Evolutionary conservation across 2,888 invertebrate genomes (phyloP).

Genomic region (Theretra japonica): DNA sequence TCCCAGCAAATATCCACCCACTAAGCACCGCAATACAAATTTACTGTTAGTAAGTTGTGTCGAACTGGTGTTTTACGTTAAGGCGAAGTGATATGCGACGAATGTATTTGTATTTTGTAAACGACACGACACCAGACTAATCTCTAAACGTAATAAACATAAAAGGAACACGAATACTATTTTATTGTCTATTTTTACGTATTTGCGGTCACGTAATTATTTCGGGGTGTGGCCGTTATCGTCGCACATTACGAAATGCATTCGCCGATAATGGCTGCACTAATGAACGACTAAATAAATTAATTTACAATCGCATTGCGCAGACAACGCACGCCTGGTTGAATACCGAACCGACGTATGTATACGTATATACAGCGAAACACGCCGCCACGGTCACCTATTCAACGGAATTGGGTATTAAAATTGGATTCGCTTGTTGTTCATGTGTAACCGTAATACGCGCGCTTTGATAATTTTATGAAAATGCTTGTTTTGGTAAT

Average conservation of each 20-base stretch:
- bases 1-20: too few relatives aligned
- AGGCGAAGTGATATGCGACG: too few relatives aligned
- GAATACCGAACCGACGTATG: background rate
- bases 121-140: too few relatives aligned
- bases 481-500: background rate
- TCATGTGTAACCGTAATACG: background rate
- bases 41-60: background rate
- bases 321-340: conserved; percentile 9
- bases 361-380: background rate
- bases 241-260: conserved; percentile 18
- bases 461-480: background rate
- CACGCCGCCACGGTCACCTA: background rate
- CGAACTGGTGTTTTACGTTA: too few relatives aligned
- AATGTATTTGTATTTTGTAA: too few relatives aligned
- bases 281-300: conserved; percentile 24
- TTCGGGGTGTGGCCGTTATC: conserved; percentile 21
- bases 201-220: background rate
- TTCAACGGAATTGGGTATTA: conserved; percentile 9
- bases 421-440: conserved; percentile 9
- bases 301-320: conserved; percentile 18
- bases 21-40: too few relatives aligned
- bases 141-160: too few relatives aligned
- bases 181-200: background rate
- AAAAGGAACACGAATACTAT: too few relatives aligned
- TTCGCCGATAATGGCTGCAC: conserved; percentile 15